A percentile compares a stretch with the other conserved stretches of the same genome.
phyloP scores from a whole-genome alignment of 1,140 invertebrate species.

The Cardiocondyla obscurior region DNA sequence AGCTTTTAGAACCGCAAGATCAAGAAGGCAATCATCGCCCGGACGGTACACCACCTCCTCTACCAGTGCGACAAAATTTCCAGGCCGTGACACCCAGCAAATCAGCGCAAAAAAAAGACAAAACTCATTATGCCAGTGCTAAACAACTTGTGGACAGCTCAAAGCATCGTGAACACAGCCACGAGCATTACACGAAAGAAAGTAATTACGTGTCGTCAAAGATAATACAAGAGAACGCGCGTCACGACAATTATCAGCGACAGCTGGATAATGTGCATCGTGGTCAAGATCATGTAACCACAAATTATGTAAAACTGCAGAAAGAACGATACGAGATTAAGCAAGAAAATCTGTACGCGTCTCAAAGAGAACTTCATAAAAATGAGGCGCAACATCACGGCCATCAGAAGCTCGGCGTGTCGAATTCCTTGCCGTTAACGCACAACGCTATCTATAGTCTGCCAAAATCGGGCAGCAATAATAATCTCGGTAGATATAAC shows the following conservation, averaged over 20 bases:
- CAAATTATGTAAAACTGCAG: slow-evolving; percentile 80
- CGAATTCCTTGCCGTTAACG: slow-evolving; percentile 75
- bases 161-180: slow-evolving; percentile 72
- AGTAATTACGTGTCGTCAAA: slow-evolving; percentile 79
- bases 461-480: slow-evolving; percentile 77
- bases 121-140: slow-evolving; percentile 74
- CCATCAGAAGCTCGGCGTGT: slow-evolving; percentile 77
- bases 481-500: slow-evolving; percentile 75
- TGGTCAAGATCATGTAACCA: slow-evolving; percentile 70
- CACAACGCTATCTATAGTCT: slow-evolving; percentile 77
- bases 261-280: slow-evolving; percentile 75
- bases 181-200: slow-evolving; percentile 78
- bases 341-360: slow-evolving; percentile 79
- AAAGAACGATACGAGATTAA: slow-evolving; percentile 81
- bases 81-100: slow-evolving; percentile 74
- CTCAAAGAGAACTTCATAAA: slow-evolving; percentile 79
- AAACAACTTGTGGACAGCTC: slow-evolving; percentile 72
- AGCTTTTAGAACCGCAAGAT: slow-evolving; percentile 83
- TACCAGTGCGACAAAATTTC: slow-evolving; percentile 82
- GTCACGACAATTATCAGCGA: slow-evolving; percentile 79
- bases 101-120: slow-evolving; percentile 75
- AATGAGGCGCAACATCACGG: slow-evolving; percentile 72
- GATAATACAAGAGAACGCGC: slow-evolving; percentile 75
- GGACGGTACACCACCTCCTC: slow-evolving; percentile 83
- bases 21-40: slow-evolving; percentile 72